Evolutionary conservation across 2,113 vertebrate genomes (phyloP).

Genomic region (Anthoscopus minutus): DNA sequence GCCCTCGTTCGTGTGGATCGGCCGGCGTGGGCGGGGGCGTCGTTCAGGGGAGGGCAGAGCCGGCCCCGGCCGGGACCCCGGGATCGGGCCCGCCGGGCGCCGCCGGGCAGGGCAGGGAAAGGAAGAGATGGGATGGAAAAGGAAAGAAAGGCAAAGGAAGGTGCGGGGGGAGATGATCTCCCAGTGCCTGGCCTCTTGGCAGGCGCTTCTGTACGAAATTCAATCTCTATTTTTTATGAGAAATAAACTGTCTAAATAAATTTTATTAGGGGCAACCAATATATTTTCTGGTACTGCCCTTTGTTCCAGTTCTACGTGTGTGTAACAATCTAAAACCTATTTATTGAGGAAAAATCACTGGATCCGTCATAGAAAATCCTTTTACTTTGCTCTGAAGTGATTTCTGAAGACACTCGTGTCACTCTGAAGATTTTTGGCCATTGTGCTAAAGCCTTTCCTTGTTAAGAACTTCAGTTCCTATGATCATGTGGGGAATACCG

Average conservation of each 20-base stretch:
- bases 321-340: slow-evolving; percentile 88
- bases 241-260: slow-evolving; percentile 89
- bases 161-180: slow-evolving; percentile 55
- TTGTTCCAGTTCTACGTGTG: slow-evolving; percentile 82
- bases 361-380: slow-evolving; percentile 84
- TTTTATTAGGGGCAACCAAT: slow-evolving; percentile 86
- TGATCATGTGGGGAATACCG: slow-evolving; percentile 77
- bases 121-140: background rate
- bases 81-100: background rate
- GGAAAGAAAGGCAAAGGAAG: background rate
- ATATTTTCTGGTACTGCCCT: slow-evolving; percentile 82
- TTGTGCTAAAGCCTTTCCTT: slow-evolving; percentile 69
- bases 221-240: slow-evolving; percentile 88
- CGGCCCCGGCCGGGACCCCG: background rate
- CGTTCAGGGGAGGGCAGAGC: background rate
- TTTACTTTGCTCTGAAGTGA: slow-evolving; percentile 79
- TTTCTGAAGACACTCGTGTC: slow-evolving; percentile 79
- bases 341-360: slow-evolving; percentile 85
- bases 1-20: background rate
- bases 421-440: slow-evolving; percentile 74
- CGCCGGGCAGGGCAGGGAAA: background rate
- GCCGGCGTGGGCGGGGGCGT: background rate
- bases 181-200: slow-evolving; percentile 74
- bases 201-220: slow-evolving; percentile 80
- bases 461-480: slow-evolving; percentile 75